Evolutionary conservation across 2,113 vertebrate species (phyloP).

Genomic region (Orcinus orca): DNA sequence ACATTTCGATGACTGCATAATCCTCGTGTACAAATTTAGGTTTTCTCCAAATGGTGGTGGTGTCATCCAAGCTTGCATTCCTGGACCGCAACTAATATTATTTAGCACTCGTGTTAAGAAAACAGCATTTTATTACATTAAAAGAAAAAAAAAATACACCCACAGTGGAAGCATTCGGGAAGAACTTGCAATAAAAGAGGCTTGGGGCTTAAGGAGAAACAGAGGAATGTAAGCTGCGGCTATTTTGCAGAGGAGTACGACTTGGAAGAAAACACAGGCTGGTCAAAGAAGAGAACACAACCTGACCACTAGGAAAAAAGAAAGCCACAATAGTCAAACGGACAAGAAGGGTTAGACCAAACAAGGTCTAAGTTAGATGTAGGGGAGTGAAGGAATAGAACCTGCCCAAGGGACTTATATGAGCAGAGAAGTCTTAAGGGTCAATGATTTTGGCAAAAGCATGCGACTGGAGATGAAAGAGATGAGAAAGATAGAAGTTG

Average conservation of each 20-base stretch:
- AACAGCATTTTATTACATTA: not conserved
- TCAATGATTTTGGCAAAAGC: not conserved
- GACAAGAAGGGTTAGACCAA: not conserved
- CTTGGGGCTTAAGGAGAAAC: not conserved
- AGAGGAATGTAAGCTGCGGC: not conserved
- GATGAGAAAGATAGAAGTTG: not conserved
- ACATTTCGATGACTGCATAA: not conserved
- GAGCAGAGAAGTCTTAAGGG: not conserved
- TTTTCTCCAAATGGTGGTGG: not conserved
- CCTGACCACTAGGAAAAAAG: not conserved
- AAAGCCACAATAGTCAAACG: not conserved
- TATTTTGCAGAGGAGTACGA: not conserved
- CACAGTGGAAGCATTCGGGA: conserved; percentile 9
- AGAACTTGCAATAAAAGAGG: not conserved
- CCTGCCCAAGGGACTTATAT: not conserved
- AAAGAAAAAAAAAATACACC: not conserved
- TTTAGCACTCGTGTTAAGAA: not conserved
- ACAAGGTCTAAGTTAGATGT: not conserved
- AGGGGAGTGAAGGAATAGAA: not conserved
- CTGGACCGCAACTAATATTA: not conserved
- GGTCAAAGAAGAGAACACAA: not conserved
- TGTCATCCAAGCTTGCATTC: not conserved
- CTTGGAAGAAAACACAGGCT: not conserved
- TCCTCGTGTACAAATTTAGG: not conserved
- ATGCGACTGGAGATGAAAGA: not conserved